Percentiles rank a stretch among this genome's conserved stretches.
Conservation (phyloP, 2,797 vertebrate genomes). For the Urosaurus nigricauda region DNA sequence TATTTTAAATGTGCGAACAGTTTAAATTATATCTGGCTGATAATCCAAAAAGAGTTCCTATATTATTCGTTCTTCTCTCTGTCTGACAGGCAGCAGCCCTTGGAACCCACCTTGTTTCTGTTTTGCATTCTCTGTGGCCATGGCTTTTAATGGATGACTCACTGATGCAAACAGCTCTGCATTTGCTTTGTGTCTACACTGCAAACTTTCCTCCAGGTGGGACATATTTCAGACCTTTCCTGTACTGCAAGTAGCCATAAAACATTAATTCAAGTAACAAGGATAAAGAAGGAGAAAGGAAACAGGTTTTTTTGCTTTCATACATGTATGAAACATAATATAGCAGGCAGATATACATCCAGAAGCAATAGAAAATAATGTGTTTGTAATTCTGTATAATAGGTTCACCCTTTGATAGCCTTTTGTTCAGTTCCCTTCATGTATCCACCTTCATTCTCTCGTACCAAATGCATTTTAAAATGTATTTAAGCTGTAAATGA, state of each 20-base stretch:
- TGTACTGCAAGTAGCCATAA: not conserved
- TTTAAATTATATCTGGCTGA: too few species aligned
- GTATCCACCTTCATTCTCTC: not conserved
- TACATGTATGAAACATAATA: not conserved
- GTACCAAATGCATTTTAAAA: not conserved
- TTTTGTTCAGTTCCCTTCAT: not conserved
- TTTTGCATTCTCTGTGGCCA: slow-evolving; percentile 89
- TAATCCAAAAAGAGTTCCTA: not conserved
- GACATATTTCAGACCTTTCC: slow-evolving; percentile 5
- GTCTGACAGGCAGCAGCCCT: slow-evolving; percentile 84
- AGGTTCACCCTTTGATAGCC: not conserved
- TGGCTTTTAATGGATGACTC: slow-evolving; percentile 91
- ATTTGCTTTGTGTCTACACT: slow-evolving; percentile 94
- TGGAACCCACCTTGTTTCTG: slow-evolving; percentile 83
- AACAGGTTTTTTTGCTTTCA: not conserved
- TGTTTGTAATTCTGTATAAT: not conserved
- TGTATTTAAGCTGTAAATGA: not conserved
- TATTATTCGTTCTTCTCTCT: slow-evolving; percentile 31
- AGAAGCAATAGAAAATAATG: not conserved
- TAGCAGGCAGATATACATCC: not conserved
- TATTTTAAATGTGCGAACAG: too few species aligned
- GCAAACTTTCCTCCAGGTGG: slow-evolving; percentile 88
- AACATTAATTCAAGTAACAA: slow-evolving; percentile 38
- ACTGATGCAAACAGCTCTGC: slow-evolving; percentile 87
- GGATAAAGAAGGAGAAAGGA: not conserved